Base-by-base conservation (phyloP, 2,113 vertebrate genomes). In the Cynopterus brachyotis region DNA sequence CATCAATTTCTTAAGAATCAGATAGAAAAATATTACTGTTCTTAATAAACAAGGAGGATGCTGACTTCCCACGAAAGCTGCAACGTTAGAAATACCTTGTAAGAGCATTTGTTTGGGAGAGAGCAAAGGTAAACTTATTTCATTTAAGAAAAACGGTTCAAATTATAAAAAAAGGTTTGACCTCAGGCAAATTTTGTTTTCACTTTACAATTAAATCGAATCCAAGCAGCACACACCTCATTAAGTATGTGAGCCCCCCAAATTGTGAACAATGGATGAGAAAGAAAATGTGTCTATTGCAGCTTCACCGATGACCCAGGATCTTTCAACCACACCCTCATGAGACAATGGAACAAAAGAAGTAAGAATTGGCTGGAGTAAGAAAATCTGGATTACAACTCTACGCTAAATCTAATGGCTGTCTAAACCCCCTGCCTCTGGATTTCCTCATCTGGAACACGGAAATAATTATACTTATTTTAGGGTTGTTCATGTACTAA, bases 181-280 rank as follows among this genome's bases (percentile, higher is more conserved):
- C 22, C 28, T 30, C 2, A 10, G 45, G 37, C 30, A 62, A 66
- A 66, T 72, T 81, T 78, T 37, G 37, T n/a, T 84, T 59, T 89
- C 55, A 86, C 69, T 86, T 79, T 95, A 47, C 88, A 87, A 83
- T 86, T 67, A 79, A 96, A 94, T 81, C 20, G 47, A 62, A 95
- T 86, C n/a, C 60, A 78, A 78, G 16, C 60, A 90, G 59, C 7
- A 60, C 26, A 69, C 2, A 37, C 1, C 89, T 69, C 2, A 1
- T 50, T 92, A 91, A 30, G 60, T 8, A 11, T 6, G 2, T 37
- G 26, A 81, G 53, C 30, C 5, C n/a, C 28, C 5, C 12, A 69
- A 45, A 64, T 9, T 19, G 15, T 26, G 62, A 82, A 83, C n/a
- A 64, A 47, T 0, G 9, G 26, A 59, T 30, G 32, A 72, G 17